Percentiles rank a stretch among this genome's conserved stretches.
Conservation (phyloP, 2,113 vertebrate species). For the Nothoprocta pentlandii region DNA sequence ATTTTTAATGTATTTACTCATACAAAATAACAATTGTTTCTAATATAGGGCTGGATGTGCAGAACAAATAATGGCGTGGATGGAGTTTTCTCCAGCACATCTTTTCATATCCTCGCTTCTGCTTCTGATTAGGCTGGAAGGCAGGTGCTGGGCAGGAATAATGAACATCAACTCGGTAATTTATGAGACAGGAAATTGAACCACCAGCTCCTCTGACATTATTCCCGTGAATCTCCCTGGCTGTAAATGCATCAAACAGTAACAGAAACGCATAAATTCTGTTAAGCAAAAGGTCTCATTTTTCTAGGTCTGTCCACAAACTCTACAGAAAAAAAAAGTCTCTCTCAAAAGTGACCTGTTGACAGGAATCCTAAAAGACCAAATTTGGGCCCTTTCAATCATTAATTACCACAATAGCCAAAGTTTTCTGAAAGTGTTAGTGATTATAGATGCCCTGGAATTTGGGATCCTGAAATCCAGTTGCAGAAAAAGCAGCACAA, state of each 20-base stretch:
- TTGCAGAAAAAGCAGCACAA: not conserved
- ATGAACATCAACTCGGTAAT: constrained; percentile 38
- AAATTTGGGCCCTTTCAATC: not conserved
- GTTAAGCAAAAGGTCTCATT: not conserved
- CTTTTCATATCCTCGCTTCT: constrained; percentile 26
- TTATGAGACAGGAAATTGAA: constrained; percentile 76
- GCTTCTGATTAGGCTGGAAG: constrained; percentile 69
- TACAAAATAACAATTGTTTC: not conserved
- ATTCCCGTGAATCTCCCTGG: constrained; percentile 53
- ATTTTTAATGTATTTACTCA: not conserved
- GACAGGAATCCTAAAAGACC: not conserved
- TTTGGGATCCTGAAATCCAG: not conserved
- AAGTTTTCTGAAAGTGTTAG: not conserved
- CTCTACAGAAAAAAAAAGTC: not conserved
- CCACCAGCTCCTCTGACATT: constrained; percentile 34
- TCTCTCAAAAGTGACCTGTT: not conserved
- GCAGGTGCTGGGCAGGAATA: constrained; percentile 21
- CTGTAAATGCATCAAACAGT: constrained; percentile 55
- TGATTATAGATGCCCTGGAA: not conserved
- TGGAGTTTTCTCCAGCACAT: not conserved
- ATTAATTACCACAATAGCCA: not conserved
- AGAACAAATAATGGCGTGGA: not conserved
- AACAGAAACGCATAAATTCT: constrained; percentile 42
- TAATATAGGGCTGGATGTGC: not conserved
- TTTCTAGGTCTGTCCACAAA: not conserved